Conservation (phyloP, 1,140 invertebrate species). For the Odontomachus brunneus region DNA sequence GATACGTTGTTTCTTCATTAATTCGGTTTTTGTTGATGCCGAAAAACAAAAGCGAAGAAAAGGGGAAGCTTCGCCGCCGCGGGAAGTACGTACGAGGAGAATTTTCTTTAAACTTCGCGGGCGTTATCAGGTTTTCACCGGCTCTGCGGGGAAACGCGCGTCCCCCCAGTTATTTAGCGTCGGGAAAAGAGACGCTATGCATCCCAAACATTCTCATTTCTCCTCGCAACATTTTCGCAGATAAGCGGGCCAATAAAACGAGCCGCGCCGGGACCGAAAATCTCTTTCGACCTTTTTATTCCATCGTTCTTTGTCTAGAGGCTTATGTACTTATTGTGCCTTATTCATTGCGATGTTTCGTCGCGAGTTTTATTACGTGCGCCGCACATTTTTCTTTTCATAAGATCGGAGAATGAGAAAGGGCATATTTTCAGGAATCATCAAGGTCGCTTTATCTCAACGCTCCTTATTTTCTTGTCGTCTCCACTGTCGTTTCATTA, state of each 20-base stretch:
- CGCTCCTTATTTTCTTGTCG: too few relatives aligned
- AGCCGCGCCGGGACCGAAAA: conserved; percentile 1
- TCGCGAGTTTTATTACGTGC: background rate
- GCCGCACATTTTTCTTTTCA: too few relatives aligned
- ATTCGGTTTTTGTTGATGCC: conserved; percentile 8
- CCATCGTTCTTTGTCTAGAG: background rate
- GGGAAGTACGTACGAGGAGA: conserved; percentile 8
- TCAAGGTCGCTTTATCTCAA: too few relatives aligned
- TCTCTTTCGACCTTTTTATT: conserved; percentile 3
- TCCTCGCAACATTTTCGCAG: conserved; percentile 34
- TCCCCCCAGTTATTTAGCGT: conserved; percentile 22
- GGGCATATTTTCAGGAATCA: too few relatives aligned
- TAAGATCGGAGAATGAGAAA: too few relatives aligned
- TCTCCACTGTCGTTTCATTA: too few relatives aligned
- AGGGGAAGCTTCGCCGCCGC: background rate
- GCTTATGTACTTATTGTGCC: background rate
- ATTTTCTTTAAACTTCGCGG: conserved; percentile 39
- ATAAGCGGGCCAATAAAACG: conserved; percentile 29
- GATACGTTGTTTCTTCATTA: conserved; percentile 32
- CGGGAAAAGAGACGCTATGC: conserved; percentile 27
- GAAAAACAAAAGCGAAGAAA: background rate
- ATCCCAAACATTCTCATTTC: conserved; percentile 25
- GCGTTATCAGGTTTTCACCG: conserved; percentile 10
- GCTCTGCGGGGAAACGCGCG: background rate
- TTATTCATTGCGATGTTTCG: background rate